phyloP scores from a whole-genome alignment of 2,113 vertebrate genomes.

The Clinocottus analis region DNA sequence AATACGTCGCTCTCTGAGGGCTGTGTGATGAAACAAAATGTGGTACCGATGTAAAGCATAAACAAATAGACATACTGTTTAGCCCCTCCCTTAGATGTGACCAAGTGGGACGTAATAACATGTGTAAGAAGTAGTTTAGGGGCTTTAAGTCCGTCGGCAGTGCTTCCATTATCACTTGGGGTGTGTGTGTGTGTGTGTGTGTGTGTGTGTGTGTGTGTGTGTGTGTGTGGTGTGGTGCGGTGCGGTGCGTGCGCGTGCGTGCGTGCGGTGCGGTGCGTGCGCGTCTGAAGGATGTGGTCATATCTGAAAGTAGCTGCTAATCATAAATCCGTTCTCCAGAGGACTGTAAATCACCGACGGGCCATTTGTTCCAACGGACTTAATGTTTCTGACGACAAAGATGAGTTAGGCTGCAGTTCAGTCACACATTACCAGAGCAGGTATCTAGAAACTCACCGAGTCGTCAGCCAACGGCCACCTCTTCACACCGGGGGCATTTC shows the following conservation, averaged over 20 bases:
- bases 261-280: constrained; percentile 7
- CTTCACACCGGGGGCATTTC: no score
- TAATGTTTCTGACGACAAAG: constrained; percentile 21
- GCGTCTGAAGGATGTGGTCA: constrained; percentile 39
- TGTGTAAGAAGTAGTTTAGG: constrained; percentile 28
- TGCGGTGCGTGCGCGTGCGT: not conserved
- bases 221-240: no score
- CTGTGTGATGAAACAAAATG: not conserved
- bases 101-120: not conserved
- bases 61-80: not conserved
- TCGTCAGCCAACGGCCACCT: not conserved
- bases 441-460: not conserved
- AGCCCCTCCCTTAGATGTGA: constrained; percentile 10
- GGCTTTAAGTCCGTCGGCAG: constrained; percentile 5
- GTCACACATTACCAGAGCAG: not conserved
- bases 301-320: constrained; percentile 54
- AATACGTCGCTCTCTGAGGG: not conserved
- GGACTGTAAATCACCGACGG: constrained; percentile 40
- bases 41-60: not conserved
- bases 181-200: not conserved
- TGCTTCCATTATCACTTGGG: constrained; percentile 38
- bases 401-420: not conserved
- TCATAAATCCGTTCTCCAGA: constrained; percentile 38
- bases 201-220: no score
- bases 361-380: constrained; percentile 25